phyloP scores from a whole-genome alignment of 2,888 invertebrate species.

The Conchocele bisecta region DNA sequence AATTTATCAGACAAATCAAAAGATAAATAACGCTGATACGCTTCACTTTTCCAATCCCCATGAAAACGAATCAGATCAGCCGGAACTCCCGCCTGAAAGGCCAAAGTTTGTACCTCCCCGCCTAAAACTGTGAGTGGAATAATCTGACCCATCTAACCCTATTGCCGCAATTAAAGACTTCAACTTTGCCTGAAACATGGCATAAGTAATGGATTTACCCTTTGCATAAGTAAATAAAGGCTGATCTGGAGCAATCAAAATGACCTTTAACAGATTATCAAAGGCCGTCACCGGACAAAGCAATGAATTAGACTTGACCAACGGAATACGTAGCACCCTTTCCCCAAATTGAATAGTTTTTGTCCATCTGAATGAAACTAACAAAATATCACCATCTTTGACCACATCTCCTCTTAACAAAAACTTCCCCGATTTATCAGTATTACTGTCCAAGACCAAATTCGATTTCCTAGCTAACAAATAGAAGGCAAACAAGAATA shows the following conservation, averaged over 20 bases:
- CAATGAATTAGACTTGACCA: not conserved
- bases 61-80: slow-evolving; percentile 17
- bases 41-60: slow-evolving; percentile 19
- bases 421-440: not conserved
- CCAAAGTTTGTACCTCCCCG: slow-evolving; percentile 10
- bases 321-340: slow-evolving; percentile 4
- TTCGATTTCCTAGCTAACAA: slow-evolving; percentile 14
- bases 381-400: not conserved
- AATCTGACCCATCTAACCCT: not conserved
- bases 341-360: slow-evolving; percentile 24
- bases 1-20: slow-evolving; percentile 8
- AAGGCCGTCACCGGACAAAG: slow-evolving; percentile 15
- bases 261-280: not conserved
- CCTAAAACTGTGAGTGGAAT: slow-evolving; percentile 14
- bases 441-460: not conserved
- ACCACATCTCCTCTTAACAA: not conserved
- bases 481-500: slow-evolving; percentile 21
- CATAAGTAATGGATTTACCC: not conserved
- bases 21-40: slow-evolving; percentile 11
- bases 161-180: slow-evolving; percentile 6
- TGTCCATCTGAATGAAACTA: slow-evolving; percentile 6
- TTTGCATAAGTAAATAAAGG: slow-evolving; percentile 2
- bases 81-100: not conserved
- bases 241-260: not conserved
- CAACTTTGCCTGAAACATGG: not conserved